Evolutionary conservation across 2,888 invertebrate species (phyloP).

Genomic region (Oligia latruncula): DNA sequence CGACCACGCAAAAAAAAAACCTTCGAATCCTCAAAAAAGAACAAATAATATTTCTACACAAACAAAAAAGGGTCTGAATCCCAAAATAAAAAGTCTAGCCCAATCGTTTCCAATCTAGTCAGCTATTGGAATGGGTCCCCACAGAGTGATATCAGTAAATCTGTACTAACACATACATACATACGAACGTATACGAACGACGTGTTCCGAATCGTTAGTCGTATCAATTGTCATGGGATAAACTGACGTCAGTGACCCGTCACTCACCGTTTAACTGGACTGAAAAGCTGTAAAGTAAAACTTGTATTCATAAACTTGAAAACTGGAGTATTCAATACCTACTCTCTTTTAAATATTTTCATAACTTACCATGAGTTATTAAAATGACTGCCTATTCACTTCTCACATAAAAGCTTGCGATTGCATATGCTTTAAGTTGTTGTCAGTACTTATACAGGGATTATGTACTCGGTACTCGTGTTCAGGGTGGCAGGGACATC

Average conservation of each 20-base stretch:
- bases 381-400: too few species aligned
- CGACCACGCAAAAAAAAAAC: not conserved
- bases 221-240: slow-evolving; percentile 55
- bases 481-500: too few species aligned
- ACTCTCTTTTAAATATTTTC: not conserved
- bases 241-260: slow-evolving; percentile 34
- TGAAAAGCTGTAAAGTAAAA: slow-evolving; percentile 2
- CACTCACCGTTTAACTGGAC: slow-evolving; percentile 20
- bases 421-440: not conserved
- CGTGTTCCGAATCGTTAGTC: slow-evolving; percentile 56
- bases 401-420: too few species aligned
- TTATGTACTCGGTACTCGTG: too few species aligned
- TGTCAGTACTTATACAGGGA: too few species aligned
- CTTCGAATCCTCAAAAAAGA: not conserved
- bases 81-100: slow-evolving; percentile 39
- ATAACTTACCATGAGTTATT: not conserved
- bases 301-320: not conserved
- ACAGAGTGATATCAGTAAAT: slow-evolving; percentile 55
- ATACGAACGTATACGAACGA: slow-evolving; percentile 1
- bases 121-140: slow-evolving; percentile 56
- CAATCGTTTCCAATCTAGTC: slow-evolving; percentile 55
- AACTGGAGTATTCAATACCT: not conserved
- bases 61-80: slow-evolving; percentile 31
- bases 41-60: slow-evolving; percentile 21
- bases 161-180: slow-evolving; percentile 38